phyloP scores from a whole-genome alignment of 2,888 invertebrate genomes.

The Flabesymbios commensalis region DNA sequence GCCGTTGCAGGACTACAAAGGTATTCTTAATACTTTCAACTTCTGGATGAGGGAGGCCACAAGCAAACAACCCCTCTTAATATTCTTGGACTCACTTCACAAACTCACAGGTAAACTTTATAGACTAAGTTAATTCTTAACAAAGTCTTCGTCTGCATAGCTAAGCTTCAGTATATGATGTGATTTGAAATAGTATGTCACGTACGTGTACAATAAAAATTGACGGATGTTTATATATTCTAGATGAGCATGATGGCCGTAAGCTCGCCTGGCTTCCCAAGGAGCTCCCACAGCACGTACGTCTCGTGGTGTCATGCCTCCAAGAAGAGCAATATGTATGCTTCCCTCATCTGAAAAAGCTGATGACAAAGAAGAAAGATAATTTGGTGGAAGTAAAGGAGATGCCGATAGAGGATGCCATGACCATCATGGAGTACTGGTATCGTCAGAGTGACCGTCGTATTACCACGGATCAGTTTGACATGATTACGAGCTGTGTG shows the following conservation, averaged over 20 bases:
- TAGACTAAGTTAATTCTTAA: too few species aligned
- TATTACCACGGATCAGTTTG: slow-evolving; percentile 68
- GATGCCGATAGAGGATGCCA: slow-evolving; percentile 13
- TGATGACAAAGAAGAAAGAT: not conserved
- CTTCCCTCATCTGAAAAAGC: slow-evolving; percentile 2
- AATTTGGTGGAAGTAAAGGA: slow-evolving; percentile 12
- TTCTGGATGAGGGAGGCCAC: slow-evolving; percentile 40
- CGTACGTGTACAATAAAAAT: not conserved
- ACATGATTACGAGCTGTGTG: slow-evolving; percentile 70
- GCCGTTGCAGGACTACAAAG: slow-evolving; percentile 46
- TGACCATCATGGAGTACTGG: slow-evolving; percentile 45
- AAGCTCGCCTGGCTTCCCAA: slow-evolving; percentile 78
- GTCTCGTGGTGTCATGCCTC: slow-evolving; percentile 67
- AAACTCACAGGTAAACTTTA: slow-evolving; percentile 64
- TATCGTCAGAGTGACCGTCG: slow-evolving; percentile 34
- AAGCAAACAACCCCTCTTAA: slow-evolving; percentile 64
- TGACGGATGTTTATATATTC: too few species aligned
- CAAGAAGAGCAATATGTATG: slow-evolving; percentile 38
- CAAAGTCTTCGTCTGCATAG: too few species aligned
- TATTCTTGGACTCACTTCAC: slow-evolving; percentile 79
- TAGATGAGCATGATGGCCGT: slow-evolving; percentile 64
- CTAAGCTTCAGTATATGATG: too few species aligned
- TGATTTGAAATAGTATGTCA: not conserved
- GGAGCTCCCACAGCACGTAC: slow-evolving; percentile 74
- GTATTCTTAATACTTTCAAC: slow-evolving; percentile 49